These are phyloP conservation scores for Ephialtes manifestator DNA, from an alignment of 2,888 invertebrate genomes.

Conservation along the genomic window DNA sequence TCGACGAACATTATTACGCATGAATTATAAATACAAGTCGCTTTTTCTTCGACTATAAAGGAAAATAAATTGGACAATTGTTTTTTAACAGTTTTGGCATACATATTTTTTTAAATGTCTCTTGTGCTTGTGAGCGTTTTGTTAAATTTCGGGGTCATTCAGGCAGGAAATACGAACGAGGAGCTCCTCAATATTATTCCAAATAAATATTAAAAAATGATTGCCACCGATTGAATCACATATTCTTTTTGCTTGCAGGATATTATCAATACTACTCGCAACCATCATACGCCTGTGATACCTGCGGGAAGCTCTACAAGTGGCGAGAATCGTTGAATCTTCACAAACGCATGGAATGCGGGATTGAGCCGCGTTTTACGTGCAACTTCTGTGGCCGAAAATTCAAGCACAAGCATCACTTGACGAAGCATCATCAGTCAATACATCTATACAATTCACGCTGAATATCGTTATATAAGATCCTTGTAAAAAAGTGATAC, in stretches of 20 bases:
- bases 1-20: constrained; percentile 30
- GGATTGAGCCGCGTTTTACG: constrained; percentile 82
- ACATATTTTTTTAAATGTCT: neutral
- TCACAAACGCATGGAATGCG: constrained; percentile 81
- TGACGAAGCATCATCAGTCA: constrained; percentile 76
- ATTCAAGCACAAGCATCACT: constrained; percentile 82
- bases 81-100: neutral
- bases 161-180: neutral
- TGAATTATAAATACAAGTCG: constrained; percentile 8
- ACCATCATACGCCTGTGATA: constrained; percentile 73
- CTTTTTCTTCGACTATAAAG: constrained; percentile 19
- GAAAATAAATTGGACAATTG: constrained; percentile 3
- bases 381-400: constrained; percentile 81
- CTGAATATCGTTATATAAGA: constrained; percentile 34
- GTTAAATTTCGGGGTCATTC: neutral
- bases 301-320: constrained; percentile 82
- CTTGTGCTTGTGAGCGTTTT: neutral
- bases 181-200: neutral
- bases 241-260: constrained; percentile 69
- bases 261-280: constrained; percentile 60
- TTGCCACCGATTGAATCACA: constrained; percentile 33
- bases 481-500: constrained; percentile 44
- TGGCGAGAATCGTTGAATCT: constrained; percentile 78
- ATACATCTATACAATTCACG: constrained; percentile 70
- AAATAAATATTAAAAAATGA: neutral